A percentile compares a stretch with the other conserved stretches of the same genome.
phyloP scores from a whole-genome alignment of 2,797 vertebrate species.

The Cephalopachus bancanus region DNA sequence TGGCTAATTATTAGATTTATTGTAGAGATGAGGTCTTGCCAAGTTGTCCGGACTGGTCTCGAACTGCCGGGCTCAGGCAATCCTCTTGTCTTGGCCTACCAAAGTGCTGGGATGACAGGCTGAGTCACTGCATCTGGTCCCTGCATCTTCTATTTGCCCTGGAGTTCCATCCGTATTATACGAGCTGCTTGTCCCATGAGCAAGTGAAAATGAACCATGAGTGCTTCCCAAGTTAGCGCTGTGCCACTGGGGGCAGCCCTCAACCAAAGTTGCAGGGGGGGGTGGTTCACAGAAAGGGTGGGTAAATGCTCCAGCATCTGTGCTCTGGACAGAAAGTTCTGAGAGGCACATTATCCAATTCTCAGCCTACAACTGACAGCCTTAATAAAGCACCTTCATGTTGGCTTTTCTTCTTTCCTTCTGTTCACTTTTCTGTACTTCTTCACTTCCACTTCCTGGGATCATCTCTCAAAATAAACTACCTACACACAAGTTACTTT shows the following conservation, averaged over 20 bases:
- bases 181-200: not conserved
- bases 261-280: not conserved
- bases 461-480: not conserved
- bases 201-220: not conserved
- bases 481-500: not conserved
- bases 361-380: not conserved
- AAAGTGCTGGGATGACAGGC: too few species aligned
- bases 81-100: too few species aligned
- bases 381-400: not conserved
- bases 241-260: not conserved
- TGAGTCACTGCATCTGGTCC: too few species aligned
- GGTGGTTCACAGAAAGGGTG: not conserved
- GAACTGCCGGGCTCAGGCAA: too few species aligned
- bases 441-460: not conserved
- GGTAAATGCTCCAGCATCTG: not conserved
- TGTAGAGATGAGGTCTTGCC: too few species aligned
- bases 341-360: not conserved
- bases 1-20: too few species aligned
- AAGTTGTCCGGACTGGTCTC: too few species aligned
- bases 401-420: not conserved
- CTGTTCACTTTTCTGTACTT: slow-evolving; percentile 5
- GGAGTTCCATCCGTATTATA: not conserved
- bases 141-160: not conserved
- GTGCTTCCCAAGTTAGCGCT: not conserved
- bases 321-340: not conserved